phyloP scores from a whole-genome alignment of 2,113 vertebrate genomes.

The Myrmecobius fasciatus region DNA sequence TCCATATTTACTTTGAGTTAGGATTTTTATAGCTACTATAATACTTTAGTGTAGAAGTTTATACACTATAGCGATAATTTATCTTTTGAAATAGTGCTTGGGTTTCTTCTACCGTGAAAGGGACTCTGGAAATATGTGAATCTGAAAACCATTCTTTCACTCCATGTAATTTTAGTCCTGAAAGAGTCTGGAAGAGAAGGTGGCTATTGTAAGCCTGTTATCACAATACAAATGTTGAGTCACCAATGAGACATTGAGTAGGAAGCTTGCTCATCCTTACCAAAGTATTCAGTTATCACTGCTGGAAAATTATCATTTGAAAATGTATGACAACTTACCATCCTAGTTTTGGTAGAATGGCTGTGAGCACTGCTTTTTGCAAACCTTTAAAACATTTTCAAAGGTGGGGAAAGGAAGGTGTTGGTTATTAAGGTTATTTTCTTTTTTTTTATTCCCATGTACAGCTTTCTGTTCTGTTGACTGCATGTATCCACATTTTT shows the following conservation, averaged over 20 bases:
- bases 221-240: background rate
- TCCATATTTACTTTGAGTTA: conserved; percentile 1
- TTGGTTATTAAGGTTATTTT: background rate
- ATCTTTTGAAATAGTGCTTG: background rate
- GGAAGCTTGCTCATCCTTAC: background rate
- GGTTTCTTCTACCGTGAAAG: conserved; percentile 19
- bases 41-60: background rate
- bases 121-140: background rate
- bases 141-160: background rate
- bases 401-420: background rate
- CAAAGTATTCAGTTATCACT: background rate
- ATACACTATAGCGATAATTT: background rate
- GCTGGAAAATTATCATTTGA: background rate
- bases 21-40: background rate
- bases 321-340: background rate
- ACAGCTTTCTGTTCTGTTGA: background rate
- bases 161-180: background rate
- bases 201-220: background rate
- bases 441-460: background rate
- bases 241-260: background rate
- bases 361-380: background rate
- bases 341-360: no score
- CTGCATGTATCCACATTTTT: background rate
- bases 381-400: background rate
- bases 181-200: background rate